Conservation (phyloP, 2,797 vertebrate genomes). For the Siniperca undulata region DNA sequence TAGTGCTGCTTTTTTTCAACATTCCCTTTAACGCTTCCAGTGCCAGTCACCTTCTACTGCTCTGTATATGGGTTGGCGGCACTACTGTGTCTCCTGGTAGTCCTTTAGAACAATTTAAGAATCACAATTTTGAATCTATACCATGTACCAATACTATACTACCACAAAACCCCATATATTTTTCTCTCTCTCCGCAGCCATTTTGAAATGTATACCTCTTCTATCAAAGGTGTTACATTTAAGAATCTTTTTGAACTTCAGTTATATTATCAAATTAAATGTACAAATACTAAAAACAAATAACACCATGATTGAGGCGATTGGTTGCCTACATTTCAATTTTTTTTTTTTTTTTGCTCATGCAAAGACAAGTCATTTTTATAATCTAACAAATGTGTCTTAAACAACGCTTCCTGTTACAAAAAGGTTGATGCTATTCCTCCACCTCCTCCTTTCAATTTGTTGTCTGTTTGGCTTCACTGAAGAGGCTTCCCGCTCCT, state of each 20-base stretch:
- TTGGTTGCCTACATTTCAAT: not conserved
- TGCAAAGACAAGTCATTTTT: not conserved
- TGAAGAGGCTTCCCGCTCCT: conserved; percentile 3
- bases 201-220: not conserved
- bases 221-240: not conserved
- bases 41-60: not conserved
- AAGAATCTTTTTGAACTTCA: not conserved
- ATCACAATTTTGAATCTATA: not conserved
- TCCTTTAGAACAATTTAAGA: not conserved
- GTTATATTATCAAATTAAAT: not conserved
- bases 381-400: not conserved
- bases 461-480: conserved; percentile 19
- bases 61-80: not conserved
- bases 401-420: conserved; percentile 1
- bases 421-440: not conserved
- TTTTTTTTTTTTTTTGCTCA: not conserved
- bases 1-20: not conserved
- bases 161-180: not conserved
- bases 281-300: not conserved
- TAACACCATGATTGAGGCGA: not conserved
- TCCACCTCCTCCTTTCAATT: conserved; percentile 5
- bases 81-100: not conserved
- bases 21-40: not conserved
- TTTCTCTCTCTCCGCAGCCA: not conserved
- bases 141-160: too few species aligned